Conservation (phyloP, 2,797 vertebrate genomes). For the Anabacerthia variegaticeps region DNA sequence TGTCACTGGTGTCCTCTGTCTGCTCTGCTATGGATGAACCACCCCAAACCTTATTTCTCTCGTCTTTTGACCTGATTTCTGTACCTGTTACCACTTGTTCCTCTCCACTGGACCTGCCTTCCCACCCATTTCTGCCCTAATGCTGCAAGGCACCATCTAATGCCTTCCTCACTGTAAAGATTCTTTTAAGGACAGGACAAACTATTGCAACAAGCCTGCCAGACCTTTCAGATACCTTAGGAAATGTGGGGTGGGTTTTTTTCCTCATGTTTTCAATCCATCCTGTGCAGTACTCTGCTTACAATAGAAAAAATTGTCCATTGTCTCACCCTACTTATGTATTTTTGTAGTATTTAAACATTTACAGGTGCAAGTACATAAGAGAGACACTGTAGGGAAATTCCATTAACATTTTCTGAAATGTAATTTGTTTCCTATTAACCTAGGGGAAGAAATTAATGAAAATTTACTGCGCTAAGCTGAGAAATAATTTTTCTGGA, state of each 20-base stretch:
- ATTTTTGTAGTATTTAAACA: neutral
- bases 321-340: neutral
- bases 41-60: neutral
- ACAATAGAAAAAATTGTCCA: neutral
- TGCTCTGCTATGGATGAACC: neutral
- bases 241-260: neutral
- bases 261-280: neutral
- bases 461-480: constrained; percentile 53
- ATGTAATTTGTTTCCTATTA: constrained; percentile 56
- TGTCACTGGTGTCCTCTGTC: neutral
- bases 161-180: neutral
- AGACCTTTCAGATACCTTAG: neutral
- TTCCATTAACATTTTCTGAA: constrained; percentile 34
- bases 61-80: neutral
- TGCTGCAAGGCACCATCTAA: accelerated
- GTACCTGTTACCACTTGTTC: neutral
- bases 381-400: constrained; percentile 2
- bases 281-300: neutral
- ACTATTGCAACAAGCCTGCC: neutral
- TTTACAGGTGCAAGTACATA: neutral
- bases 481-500: constrained; percentile 54
- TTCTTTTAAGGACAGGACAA: neutral
- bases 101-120: neutral
- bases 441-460: constrained; percentile 63
- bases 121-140: neutral